These are phyloP conservation scores for Leptosomus discolor DNA, from an alignment of 2,113 vertebrate species.

Conservation along the genomic window DNA sequence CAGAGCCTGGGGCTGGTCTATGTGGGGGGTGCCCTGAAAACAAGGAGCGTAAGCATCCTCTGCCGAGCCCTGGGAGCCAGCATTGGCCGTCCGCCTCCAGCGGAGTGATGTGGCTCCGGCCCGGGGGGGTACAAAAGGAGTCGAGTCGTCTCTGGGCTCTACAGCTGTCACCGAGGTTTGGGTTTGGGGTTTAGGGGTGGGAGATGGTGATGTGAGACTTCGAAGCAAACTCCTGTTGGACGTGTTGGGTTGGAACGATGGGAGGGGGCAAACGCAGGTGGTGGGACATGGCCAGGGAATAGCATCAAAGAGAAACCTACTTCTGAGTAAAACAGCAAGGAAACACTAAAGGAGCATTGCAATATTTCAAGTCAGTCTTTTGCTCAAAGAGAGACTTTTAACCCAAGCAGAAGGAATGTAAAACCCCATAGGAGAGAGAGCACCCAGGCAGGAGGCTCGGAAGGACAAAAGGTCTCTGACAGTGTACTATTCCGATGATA, in stretches of 20 bases:
- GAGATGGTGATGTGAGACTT: rapidly evolving
- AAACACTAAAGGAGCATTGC: neutral
- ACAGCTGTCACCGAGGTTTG: neutral
- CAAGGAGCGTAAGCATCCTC: neutral
- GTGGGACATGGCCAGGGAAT: rapidly evolving
- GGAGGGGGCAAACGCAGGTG: neutral
- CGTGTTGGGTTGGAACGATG: rapidly evolving
- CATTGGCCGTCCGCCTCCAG: rapidly evolving
- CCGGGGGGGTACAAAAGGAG: neutral
- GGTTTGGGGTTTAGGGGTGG: neutral
- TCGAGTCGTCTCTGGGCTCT: rapidly evolving
- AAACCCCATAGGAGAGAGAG: rapidly evolving
- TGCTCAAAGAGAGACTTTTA: neutral
- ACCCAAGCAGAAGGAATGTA: neutral
- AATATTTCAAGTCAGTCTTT: neutral
- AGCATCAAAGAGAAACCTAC: neutral
- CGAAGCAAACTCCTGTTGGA: neutral
- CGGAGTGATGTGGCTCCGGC: rapidly evolving
- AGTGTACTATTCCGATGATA: rapidly evolving
- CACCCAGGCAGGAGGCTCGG: rapidly evolving
- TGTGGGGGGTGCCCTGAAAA: neutral
- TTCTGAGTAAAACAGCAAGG: neutral
- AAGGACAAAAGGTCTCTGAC: neutral
- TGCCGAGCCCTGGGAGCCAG: rapidly evolving
- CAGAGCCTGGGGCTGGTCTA: neutral